phyloP scores from a whole-genome alignment of 37 sponge, comb jelly and placozoan species.

The Ephydatia muelleri region DNA sequence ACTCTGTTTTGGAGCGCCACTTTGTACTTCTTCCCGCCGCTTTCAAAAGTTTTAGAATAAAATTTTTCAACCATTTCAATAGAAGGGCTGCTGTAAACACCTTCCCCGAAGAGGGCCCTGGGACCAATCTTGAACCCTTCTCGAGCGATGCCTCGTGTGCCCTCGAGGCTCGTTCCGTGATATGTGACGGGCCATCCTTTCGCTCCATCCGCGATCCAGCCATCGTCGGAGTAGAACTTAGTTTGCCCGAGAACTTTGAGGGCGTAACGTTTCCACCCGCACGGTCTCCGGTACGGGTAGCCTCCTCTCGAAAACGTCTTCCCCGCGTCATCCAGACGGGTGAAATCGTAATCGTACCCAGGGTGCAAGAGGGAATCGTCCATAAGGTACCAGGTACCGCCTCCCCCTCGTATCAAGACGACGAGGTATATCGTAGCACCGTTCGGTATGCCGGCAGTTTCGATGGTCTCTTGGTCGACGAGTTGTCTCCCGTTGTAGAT shows the following conservation, averaged over 20 bases:
- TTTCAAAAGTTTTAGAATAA: slow-evolving; percentile 5
- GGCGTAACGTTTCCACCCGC: slow-evolving; percentile 45
- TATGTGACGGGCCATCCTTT: slow-evolving; percentile 57
- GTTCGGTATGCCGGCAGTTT: neutral
- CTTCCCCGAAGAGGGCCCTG: neutral
- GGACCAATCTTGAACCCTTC: slow-evolving; percentile 14
- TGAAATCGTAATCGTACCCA: slow-evolving; percentile 49
- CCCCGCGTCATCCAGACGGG: slow-evolving; percentile 10
- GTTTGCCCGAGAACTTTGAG: slow-evolving; percentile 37
- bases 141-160: neutral
- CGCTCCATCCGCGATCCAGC: slow-evolving; percentile 32
- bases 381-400: slow-evolving; percentile 7
- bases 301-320: slow-evolving; percentile 25
- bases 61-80: neutral
- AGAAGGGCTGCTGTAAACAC: slow-evolving; percentile 38
- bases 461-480: slow-evolving; percentile 26
- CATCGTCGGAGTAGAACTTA: slow-evolving; percentile 20
- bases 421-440: slow-evolving; percentile 20
- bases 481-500: slow-evolving; percentile 13
- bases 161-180: slow-evolving; percentile 18
- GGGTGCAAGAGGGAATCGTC: slow-evolving; percentile 24
- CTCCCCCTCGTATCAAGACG: slow-evolving; percentile 21
- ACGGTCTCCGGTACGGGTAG: slow-evolving; percentile 31
- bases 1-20: slow-evolving; percentile 32
- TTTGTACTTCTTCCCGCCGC: slow-evolving; percentile 21